A percentile compares a stretch with the other conserved stretches of the same genome.
phyloP scores from a whole-genome alignment of 2,797 vertebrate genomes.

The Scleropages formosus region DNA sequence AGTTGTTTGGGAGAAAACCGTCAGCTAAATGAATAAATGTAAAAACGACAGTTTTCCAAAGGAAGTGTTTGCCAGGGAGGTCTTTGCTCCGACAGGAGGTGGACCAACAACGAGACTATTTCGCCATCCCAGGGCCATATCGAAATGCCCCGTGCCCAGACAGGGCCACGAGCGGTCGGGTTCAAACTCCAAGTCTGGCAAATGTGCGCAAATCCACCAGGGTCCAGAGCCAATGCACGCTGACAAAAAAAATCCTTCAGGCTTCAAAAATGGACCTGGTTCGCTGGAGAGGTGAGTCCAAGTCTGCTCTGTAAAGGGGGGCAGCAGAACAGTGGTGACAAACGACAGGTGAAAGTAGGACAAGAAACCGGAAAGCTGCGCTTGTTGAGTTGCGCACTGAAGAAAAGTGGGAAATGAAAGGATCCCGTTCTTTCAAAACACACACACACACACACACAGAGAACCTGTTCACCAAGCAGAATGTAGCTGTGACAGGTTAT shows the following conservation, averaged over 20 bases:
- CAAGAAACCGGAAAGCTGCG: no score
- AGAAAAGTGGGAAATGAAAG: no score
- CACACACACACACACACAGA: background rate
- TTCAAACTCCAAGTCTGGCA: constrained; percentile 15
- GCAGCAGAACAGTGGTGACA: no score
- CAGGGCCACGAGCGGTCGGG: background rate
- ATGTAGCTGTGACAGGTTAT: background rate
- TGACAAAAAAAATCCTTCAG: no score
- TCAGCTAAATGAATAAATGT: no score
- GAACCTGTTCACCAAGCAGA: background rate
- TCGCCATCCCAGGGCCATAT: background rate
- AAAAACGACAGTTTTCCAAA: background rate
- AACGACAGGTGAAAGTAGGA: no score
- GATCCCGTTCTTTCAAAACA: background rate
- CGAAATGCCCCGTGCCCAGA: background rate
- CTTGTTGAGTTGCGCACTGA: no score
- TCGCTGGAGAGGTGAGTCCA: constrained; percentile 24
- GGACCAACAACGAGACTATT: background rate
- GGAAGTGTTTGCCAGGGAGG: background rate
- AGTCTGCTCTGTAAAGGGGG: no score
- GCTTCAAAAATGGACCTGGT: background rate
- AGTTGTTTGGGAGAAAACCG: no score
- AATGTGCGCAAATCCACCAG: background rate
- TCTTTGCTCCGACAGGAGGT: background rate
- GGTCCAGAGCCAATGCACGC: background rate